A percentile compares a stretch with the other conserved stretches of the same genome.
Evolutionary conservation across 2,113 vertebrate species (phyloP).

Genomic region (Machaerirhynchus nigripectus): DNA sequence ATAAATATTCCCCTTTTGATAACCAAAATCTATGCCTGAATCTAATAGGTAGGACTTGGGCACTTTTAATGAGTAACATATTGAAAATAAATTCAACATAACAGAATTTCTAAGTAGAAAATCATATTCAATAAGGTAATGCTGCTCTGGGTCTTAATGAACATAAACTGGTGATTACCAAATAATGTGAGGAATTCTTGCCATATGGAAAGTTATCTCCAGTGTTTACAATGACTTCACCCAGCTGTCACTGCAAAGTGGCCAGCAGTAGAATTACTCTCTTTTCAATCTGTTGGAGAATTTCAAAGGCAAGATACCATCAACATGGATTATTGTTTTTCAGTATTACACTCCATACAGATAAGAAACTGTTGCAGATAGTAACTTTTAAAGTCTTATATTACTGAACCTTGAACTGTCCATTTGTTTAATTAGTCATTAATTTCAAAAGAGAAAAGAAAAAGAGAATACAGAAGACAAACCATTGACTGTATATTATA

Average conservation of each 20-base stretch:
- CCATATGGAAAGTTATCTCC: slow-evolving; percentile 46
- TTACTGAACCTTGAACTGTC: not conserved
- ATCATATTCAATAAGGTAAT: not conserved
- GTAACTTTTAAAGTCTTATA: not conserved
- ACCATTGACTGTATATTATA: not conserved
- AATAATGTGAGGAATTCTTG: slow-evolving; percentile 42
- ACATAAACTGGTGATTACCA: not conserved
- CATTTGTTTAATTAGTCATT: not conserved
- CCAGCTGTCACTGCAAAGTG: slow-evolving; percentile 36
- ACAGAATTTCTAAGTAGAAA: not conserved
- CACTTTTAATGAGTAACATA: not conserved
- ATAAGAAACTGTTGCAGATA: not conserved
- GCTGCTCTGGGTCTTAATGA: not conserved
- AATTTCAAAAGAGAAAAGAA: not conserved
- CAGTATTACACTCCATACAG: not conserved
- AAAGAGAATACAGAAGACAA: not conserved
- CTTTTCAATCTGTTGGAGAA: slow-evolving; percentile 26
- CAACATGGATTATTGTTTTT: not conserved
- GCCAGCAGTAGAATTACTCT: slow-evolving; percentile 19
- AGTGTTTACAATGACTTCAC: slow-evolving; percentile 28
- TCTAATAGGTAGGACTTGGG: not conserved
- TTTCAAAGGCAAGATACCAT: slow-evolving; percentile 16
- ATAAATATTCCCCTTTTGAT: not conserved
- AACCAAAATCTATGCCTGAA: not conserved
- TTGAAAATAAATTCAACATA: not conserved